These are phyloP conservation scores for Acronicta leporina DNA, from an alignment of 2,888 invertebrate species.

Conservation along the genomic window DNA sequence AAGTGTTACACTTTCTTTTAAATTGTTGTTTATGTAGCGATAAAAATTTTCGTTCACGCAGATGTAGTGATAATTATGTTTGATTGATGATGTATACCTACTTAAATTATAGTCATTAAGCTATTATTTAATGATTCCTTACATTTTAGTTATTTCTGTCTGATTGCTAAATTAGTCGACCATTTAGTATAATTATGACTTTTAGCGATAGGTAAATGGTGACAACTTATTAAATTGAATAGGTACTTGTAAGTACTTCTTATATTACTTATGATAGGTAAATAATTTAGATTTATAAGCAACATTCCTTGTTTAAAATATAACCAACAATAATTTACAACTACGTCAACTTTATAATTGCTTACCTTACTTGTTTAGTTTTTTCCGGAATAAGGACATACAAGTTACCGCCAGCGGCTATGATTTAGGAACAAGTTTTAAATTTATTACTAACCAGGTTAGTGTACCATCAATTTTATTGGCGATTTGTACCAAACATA, in stretches of 20 bases:
- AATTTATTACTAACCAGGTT: slow-evolving; percentile 10
- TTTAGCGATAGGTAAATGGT: no score
- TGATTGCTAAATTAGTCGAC: slow-evolving; percentile 17
- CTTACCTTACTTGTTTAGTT: background rate
- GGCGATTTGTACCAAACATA: slow-evolving; percentile 10
- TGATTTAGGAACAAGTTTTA: slow-evolving; percentile 10
- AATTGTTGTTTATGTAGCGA: slow-evolving; percentile 22
- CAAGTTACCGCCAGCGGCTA: slow-evolving; percentile 15
- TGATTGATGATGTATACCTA: slow-evolving; percentile 11
- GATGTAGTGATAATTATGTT: slow-evolving; percentile 31
- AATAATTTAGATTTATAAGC: no score
- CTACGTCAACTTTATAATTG: background rate
- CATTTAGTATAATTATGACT: no score
- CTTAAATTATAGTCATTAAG: no score
- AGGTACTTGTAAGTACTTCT: no score
- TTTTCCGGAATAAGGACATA: background rate
- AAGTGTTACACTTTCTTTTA: slow-evolving; percentile 41
- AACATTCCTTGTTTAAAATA: no score
- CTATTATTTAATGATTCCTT: slow-evolving; percentile 25
- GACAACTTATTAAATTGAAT: no score
- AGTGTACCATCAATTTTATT: slow-evolving; percentile 9
- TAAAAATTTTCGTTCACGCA: slow-evolving; percentile 19
- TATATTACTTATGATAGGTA: background rate
- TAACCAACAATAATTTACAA: background rate
- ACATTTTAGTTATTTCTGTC: slow-evolving; percentile 12